Conservation (phyloP, 2,797 vertebrate species). For the Coluber constrictor region DNA sequence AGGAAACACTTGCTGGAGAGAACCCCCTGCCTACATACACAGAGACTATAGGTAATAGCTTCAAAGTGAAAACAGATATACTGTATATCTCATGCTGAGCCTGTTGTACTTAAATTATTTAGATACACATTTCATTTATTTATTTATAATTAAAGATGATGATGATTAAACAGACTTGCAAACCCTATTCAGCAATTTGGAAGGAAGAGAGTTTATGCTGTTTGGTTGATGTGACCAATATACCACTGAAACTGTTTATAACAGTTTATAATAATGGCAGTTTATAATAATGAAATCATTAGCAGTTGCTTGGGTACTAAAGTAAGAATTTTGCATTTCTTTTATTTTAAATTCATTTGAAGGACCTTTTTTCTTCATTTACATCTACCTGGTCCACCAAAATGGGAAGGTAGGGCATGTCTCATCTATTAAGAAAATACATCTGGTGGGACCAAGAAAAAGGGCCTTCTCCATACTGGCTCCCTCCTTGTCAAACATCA, state of each 20-base stretch:
- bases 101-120: background rate
- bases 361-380: background rate
- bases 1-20: constrained; percentile 89
- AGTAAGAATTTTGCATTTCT: background rate
- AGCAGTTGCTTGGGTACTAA: background rate
- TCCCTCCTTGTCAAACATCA: background rate
- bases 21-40: constrained; percentile 90
- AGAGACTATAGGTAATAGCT: constrained; percentile 87
- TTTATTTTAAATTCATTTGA: background rate
- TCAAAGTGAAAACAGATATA: background rate
- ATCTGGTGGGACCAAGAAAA: background rate
- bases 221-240: background rate
- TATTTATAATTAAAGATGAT: background rate
- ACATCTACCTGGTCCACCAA: background rate
- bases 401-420: background rate
- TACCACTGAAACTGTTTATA: background rate
- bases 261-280: background rate
- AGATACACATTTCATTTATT: background rate
- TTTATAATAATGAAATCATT: background rate
- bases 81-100: background rate
- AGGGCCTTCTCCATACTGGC: background rate
- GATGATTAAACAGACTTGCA: background rate
- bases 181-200: background rate
- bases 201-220: background rate
- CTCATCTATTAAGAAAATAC: background rate